phyloP scores from a whole-genome alignment of 2,888 invertebrate genomes.

The Hermodice carunculata region DNA sequence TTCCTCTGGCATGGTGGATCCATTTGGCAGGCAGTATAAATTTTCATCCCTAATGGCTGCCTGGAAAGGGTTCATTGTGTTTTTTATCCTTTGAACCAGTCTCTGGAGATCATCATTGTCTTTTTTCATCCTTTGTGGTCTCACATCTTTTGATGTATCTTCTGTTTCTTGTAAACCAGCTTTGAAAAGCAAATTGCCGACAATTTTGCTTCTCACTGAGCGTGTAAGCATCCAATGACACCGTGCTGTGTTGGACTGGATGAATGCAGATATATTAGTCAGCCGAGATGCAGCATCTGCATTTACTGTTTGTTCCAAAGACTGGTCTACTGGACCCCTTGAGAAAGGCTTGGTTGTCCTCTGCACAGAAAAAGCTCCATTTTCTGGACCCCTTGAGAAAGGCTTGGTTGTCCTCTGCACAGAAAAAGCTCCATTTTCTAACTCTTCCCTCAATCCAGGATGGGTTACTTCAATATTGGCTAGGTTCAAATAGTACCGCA shows the following conservation, averaged over 20 bases:
- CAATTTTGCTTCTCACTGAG: no score
- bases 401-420: background rate
- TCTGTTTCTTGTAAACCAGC: conserved; percentile 16
- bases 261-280: no score
- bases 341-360: conserved; percentile 31
- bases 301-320: conserved; percentile 31
- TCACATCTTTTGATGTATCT: conserved; percentile 13
- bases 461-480: conserved; percentile 29
- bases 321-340: conserved; percentile 23
- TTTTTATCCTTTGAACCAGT: conserved; percentile 18
- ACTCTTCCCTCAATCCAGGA: conserved; percentile 24
- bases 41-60: background rate
- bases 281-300: conserved; percentile 31
- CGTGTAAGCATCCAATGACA: no score
- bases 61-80: conserved; percentile 22
- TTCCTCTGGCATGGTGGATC: conserved; percentile 2
- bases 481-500: conserved; percentile 35
- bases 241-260: no score
- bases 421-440: conserved; percentile 5
- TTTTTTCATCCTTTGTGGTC: conserved; percentile 8
- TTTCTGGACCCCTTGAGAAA: background rate
- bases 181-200: conserved; percentile 4
- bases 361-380: conserved; percentile 25
- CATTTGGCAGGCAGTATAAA: conserved; percentile 16
- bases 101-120: conserved; percentile 22